Evolutionary conservation across 2,113 vertebrate species (phyloP).

Genomic region (Triplophysa rosa): DNA sequence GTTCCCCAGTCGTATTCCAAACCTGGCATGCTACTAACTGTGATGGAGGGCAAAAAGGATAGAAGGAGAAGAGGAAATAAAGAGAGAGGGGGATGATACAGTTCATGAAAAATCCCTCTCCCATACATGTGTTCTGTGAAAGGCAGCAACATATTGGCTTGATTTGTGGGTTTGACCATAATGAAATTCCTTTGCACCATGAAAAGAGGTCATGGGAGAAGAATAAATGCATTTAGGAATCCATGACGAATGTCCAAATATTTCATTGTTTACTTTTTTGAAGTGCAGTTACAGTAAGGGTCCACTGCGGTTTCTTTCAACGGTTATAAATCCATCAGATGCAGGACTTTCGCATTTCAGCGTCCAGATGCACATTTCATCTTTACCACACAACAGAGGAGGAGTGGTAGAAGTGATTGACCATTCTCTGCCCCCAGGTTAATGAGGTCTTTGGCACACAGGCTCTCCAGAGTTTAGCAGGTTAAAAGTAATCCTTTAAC

Average conservation of each 20-base stretch:
- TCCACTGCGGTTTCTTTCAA: neutral
- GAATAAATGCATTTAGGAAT: slow-evolving; percentile 1
- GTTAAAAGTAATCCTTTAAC: slow-evolving; percentile 67
- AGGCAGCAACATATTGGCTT: slow-evolving; percentile 48
- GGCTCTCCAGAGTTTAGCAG: slow-evolving; percentile 53
- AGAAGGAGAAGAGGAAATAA: slow-evolving; percentile 59
- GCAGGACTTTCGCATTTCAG: neutral
- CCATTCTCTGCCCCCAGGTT: neutral
- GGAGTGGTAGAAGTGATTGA: neutral
- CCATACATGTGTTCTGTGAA: slow-evolving; percentile 39
- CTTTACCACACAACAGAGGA: neutral
- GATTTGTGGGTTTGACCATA: slow-evolving; percentile 65
- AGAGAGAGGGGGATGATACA: slow-evolving; percentile 30
- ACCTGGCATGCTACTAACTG: slow-evolving; percentile 59
- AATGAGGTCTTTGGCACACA: slow-evolving; percentile 53
- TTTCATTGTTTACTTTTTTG: neutral
- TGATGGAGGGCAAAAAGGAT: slow-evolving; percentile 61
- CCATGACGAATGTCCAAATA: slow-evolving; percentile 48
- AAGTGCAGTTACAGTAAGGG: neutral
- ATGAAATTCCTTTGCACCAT: slow-evolving; percentile 57
- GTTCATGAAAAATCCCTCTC: slow-evolving; percentile 40
- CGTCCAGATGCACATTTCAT: neutral
- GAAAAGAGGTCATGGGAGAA: slow-evolving; percentile 54
- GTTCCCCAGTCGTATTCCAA: slow-evolving; percentile 68
- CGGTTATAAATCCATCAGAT: slow-evolving; percentile 18